Conservation (phyloP, 2,888 invertebrate genomes). For the Hirtodrosophila duncani region DNA sequence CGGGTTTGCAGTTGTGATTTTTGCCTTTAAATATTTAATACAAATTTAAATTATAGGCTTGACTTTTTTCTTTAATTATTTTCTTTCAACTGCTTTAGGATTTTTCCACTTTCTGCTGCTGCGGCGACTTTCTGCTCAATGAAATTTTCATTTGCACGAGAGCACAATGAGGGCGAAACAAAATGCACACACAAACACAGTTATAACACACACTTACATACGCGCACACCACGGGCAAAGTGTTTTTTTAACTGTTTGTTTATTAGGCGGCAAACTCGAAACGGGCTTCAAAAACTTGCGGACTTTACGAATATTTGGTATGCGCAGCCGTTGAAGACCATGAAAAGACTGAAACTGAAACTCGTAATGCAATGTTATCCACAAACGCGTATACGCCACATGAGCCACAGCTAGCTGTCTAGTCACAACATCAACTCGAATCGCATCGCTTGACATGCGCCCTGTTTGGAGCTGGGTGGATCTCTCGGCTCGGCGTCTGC, state of each 20-base stretch:
- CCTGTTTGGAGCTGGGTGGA: too few relatives aligned
- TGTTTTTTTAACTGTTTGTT: constrained; percentile 62
- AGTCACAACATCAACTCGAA: too few relatives aligned
- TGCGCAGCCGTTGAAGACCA: constrained; percentile 61
- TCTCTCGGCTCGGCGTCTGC: too few relatives aligned
- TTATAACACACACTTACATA: constrained; percentile 27
- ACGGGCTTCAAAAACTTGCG: not conserved
- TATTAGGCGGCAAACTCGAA: constrained; percentile 39
- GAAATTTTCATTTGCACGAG: constrained; percentile 72
- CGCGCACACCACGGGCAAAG: constrained; percentile 33
- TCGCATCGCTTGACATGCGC: too few relatives aligned
- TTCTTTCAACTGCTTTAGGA: constrained; percentile 46
- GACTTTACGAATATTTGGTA: constrained; percentile 12
- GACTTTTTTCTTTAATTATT: constrained; percentile 23
- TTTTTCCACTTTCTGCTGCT: constrained; percentile 67
- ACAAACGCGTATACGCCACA: constrained; percentile 21
- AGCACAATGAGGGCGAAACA: constrained; percentile 70
- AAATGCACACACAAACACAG: constrained; percentile 31
- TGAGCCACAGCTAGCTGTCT: too few relatives aligned
- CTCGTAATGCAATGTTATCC: too few relatives aligned
- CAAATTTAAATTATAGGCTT: constrained; percentile 47
- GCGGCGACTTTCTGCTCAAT: constrained; percentile 68
- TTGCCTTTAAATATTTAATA: constrained; percentile 38
- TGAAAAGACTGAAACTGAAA: constrained; percentile 50
- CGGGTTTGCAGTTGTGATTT: constrained; percentile 22